phyloP scores from a whole-genome alignment of 2,797 vertebrate species.

The Adelosebastes latens region DNA sequence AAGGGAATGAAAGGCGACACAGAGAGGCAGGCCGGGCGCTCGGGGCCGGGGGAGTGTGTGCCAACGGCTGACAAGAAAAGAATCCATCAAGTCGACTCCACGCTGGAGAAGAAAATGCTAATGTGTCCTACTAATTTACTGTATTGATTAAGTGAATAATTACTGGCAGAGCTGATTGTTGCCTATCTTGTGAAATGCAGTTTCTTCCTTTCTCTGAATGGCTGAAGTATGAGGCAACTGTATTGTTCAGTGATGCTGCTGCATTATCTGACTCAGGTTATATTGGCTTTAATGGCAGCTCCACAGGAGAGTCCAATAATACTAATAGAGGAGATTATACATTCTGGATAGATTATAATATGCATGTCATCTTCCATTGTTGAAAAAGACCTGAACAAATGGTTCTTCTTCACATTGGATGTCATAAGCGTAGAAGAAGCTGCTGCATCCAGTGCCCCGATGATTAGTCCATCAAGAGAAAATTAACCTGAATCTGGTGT shows the following conservation, averaged over 20 bases:
- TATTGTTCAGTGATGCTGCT: conserved; percentile 23
- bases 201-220: background rate
- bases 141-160: conserved; percentile 23
- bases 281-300: conserved; percentile 1
- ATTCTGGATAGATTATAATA: background rate
- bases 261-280: background rate
- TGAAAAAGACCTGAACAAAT: background rate
- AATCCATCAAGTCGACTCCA: conserved; percentile 30
- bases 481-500: no score
- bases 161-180: conserved; percentile 13
- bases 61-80: conserved; percentile 37
- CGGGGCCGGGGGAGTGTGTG: conserved; percentile 5
- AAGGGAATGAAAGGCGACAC: conserved; percentile 71
- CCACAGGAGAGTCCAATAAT: background rate
- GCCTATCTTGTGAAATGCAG: background rate
- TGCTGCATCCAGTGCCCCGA: background rate
- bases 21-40: conserved; percentile 31
- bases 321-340: conserved; percentile 6
- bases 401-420: background rate
- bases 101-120: conserved; percentile 3
- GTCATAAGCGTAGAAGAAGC: background rate
- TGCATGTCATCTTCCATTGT: background rate
- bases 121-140: conserved; percentile 15
- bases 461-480: background rate
- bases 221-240: background rate